Conservation (phyloP, 2,888 invertebrate species). For the Polymixis flavicincta region DNA sequence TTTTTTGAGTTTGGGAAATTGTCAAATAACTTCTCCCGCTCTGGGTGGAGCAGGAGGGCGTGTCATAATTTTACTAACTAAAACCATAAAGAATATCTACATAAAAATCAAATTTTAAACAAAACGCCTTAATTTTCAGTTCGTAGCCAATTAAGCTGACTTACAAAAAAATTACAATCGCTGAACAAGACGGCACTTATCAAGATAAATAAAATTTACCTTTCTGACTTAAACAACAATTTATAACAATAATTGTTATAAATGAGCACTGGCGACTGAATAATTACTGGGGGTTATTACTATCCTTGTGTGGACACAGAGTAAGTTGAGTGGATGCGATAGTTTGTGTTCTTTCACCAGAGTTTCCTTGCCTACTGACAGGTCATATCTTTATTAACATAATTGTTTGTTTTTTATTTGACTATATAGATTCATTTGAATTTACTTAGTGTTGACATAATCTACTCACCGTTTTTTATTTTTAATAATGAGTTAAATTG, state of each 20-base stretch:
- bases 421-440: no score
- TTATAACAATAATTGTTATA: conserved; percentile 23
- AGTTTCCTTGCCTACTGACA: no score
- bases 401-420: no score
- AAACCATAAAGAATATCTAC: background rate
- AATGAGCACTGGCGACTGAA: conserved; percentile 17
- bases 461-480: no score
- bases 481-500: no score
- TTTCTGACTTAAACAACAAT: conserved; percentile 8
- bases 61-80: no score
- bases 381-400: no score
- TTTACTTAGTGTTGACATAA: no score
- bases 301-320: conserved; percentile 19
- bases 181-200: conserved; percentile 11
- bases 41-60: no score
- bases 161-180: background rate
- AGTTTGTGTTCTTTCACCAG: no score
- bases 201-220: conserved; percentile 34
- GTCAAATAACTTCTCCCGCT: no score
- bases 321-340: conserved; percentile 1
- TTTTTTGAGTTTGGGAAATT: no score
- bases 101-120: background rate
- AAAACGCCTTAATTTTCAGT: background rate
- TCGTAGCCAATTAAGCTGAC: background rate
- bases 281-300: conserved; percentile 15